A percentile compares a stretch with the other conserved stretches of the same genome.
Conservation (phyloP, 2,888 invertebrate genomes). For the Drosophila lacicola region DNA sequence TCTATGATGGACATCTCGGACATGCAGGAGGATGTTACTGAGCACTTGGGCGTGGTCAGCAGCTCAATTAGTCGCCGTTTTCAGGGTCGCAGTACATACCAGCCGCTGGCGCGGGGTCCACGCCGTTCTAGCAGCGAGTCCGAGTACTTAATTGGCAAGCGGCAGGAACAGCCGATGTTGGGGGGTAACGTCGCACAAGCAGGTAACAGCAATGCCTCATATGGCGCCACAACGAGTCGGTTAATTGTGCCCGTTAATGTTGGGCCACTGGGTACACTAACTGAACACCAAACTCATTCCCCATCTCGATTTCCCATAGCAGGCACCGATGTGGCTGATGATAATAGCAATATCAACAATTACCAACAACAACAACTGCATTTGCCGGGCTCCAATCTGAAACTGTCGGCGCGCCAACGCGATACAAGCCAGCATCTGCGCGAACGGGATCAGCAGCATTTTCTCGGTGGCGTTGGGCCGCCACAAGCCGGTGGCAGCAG, state of each 20-base stretch:
- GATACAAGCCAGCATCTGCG: constrained; percentile 73
- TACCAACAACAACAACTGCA: constrained; percentile 80
- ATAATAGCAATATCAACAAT: constrained; percentile 71
- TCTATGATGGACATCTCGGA: constrained; percentile 99
- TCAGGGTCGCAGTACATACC: constrained; percentile 91
- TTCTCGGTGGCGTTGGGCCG: constrained; percentile 65
- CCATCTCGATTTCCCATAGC: constrained; percentile 73
- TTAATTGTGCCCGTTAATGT: constrained; percentile 59
- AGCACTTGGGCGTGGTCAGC: constrained; percentile 95
- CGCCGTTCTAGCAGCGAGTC: constrained; percentile 87
- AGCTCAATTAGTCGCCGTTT: constrained; percentile 92
- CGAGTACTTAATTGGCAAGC: constrained; percentile 83
- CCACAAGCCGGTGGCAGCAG: constrained; percentile 63
- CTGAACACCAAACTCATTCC: constrained; percentile 62
- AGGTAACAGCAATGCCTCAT: constrained; percentile 53
- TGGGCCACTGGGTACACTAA: constrained; percentile 50
- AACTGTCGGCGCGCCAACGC: constrained; percentile 64
- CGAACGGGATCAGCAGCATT: constrained; percentile 63
- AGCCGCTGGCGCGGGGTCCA: constrained; percentile 88
- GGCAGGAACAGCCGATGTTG: constrained; percentile 57
- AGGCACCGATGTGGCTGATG: constrained; percentile 49
- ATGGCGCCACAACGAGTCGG: constrained; percentile 68
- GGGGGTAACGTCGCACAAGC: constrained; percentile 51
- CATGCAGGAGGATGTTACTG: constrained; percentile 95
- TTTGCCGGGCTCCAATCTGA: constrained; percentile 57